Base-by-base conservation (phyloP, 2,888 invertebrate genomes). In the Cetonia aurata region DNA sequence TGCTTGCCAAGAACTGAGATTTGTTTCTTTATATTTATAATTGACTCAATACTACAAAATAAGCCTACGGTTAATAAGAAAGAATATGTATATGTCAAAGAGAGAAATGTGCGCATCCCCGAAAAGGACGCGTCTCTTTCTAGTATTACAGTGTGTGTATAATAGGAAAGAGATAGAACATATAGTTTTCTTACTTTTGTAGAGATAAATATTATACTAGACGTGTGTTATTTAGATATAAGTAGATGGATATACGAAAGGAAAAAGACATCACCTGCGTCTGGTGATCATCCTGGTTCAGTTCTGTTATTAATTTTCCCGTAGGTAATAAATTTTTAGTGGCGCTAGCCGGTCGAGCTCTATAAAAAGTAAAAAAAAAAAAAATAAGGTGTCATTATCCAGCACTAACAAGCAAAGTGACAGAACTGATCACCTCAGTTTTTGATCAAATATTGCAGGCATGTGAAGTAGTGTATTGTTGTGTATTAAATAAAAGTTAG, bases 241-340 rank as follows among this genome's bases (percentile, higher is more conserved):
- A 17, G 12, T 37, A 19, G 37, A 37, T 37, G n/a, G n/a, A n/a
- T n/a, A n/a, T n/a, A n/a, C n/a, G n/a, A n/a, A n/a, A n/a, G n/a
- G n/a, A 53, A 19, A n/a, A 37, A 56, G 25, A 73, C 79, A 78
- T 83, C 83, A 83, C 83, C 84, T 84, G 83, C 74, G 77, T 81
- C 73, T 79, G 83, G 80, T 82, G 82, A 78, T 81, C 82, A 75
- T 81, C 83, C 72, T 81, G 79, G 76, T 80, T 80, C 77, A 79
- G 73, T 73, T 80, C 79, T 62, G 78, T 76, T 75, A 79, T 76
- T 62, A 73, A 77, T 82, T 83, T 82, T 72, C 80, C 79, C 66
- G 75, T 53, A 60, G 76, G 70, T 73, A 75, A 74, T 72, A 74
- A 70, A 70, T 71, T 76, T 59, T 75, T 74, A 57, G 80, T 77